Conservation (phyloP, 2,797 vertebrate species). For the Otolemur crassicaudatus region DNA sequence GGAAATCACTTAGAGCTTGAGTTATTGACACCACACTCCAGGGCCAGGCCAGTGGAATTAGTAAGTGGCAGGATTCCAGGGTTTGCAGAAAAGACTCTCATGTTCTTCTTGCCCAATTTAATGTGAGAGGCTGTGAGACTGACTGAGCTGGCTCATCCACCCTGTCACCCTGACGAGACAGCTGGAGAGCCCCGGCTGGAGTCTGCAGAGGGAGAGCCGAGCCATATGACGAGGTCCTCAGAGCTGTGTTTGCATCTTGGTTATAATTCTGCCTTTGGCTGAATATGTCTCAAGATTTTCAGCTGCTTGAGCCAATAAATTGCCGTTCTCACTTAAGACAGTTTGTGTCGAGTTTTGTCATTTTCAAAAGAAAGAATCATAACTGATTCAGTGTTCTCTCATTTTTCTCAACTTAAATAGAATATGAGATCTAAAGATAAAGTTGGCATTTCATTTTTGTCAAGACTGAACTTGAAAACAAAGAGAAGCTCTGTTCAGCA, state of each 20-base stretch:
- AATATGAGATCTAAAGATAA: slow-evolving; percentile 56
- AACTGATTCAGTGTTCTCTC: slow-evolving; percentile 44
- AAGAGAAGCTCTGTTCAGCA: neutral
- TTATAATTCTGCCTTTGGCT: neutral
- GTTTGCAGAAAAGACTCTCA: neutral
- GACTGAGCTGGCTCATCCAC: no score
- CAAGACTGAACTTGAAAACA: neutral
- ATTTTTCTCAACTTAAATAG: slow-evolving; percentile 47
- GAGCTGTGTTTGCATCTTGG: neutral
- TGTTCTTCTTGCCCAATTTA: neutral
- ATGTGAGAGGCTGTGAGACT: neutral
- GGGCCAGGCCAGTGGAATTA: rapidly evolving
- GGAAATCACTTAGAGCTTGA: neutral
- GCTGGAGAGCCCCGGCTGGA: neutral
- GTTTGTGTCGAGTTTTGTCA: slow-evolving; percentile 67
- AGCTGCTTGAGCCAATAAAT: slow-evolving; percentile 34
- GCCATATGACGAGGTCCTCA: neutral
- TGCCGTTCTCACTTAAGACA: slow-evolving; percentile 66
- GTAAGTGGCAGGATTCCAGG: neutral
- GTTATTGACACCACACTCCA: neutral
- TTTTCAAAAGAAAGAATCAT: slow-evolving; percentile 48
- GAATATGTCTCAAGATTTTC: slow-evolving; percentile 7
- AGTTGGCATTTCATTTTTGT: neutral
- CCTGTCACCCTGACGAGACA: neutral
- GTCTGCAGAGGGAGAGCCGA: neutral